A percentile compares a stretch with the other conserved stretches of the same genome.
Evolutionary conservation across 1,140 invertebrate genomes (phyloP).

Genomic region (Gryon sp.): DNA sequence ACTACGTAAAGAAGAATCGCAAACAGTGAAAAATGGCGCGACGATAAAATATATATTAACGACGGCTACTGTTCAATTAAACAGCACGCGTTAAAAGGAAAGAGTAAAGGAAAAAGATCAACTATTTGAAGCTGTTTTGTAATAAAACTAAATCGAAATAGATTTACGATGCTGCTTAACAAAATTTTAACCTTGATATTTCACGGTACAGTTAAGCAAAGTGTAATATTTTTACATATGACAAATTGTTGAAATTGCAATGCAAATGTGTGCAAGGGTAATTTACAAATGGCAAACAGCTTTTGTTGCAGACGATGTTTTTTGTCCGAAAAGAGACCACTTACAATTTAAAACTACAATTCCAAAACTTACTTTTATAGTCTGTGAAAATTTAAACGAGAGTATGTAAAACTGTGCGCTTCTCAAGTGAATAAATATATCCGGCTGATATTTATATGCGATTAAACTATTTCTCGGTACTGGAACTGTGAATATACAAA

Average conservation of each 20-base stretch:
- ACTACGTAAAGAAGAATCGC: slow-evolving; percentile 14
- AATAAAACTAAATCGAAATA: slow-evolving; percentile 1
- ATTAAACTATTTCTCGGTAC: neutral
- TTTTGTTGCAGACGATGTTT: no score
- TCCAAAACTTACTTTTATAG: slow-evolving; percentile 30
- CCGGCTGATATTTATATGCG: slow-evolving; percentile 1
- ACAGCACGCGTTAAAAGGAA: neutral
- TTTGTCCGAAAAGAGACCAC: no score
- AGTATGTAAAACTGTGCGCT: slow-evolving; percentile 3
- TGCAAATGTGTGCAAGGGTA: slow-evolving; percentile 22
- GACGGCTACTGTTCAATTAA: slow-evolving; percentile 28
- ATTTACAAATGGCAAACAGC: slow-evolving; percentile 11
- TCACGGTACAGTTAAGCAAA: neutral
- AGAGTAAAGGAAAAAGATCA: slow-evolving; percentile 5
- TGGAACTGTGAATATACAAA: neutral
- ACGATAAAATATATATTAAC: slow-evolving; percentile 5
- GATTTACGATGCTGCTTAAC: neutral
- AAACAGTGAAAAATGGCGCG: slow-evolving; percentile 8
- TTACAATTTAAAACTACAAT: slow-evolving; percentile 20
- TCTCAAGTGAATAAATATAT: slow-evolving; percentile 5
- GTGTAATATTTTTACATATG: slow-evolving; percentile 21
- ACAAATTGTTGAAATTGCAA: slow-evolving; percentile 15
- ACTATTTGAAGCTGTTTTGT: slow-evolving; percentile 7
- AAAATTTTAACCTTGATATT: neutral
- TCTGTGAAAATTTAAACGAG: slow-evolving; percentile 26